Evolutionary conservation across 2,797 vertebrate genomes (phyloP).

Genomic region (Microctenopoma lineatum): DNA sequence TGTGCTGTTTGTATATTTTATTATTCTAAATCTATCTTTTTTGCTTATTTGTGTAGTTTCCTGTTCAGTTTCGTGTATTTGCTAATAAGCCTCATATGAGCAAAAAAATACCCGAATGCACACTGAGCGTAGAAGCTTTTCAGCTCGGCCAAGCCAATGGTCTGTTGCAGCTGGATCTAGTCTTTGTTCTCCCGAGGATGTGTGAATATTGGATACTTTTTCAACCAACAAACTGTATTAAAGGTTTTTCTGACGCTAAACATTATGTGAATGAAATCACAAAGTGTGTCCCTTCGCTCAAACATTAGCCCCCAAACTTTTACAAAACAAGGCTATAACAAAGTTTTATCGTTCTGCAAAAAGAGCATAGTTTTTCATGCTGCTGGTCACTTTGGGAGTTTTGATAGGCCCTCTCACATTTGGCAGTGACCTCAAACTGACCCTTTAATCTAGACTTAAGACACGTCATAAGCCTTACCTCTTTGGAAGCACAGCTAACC

Average conservation of each 20-base stretch:
- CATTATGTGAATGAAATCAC: too few species aligned
- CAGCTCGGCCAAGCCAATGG: not conserved
- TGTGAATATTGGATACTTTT: not conserved
- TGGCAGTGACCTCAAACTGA: conserved; percentile 53
- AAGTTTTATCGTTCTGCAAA: too few species aligned
- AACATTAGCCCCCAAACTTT: too few species aligned
- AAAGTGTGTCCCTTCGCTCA: too few species aligned
- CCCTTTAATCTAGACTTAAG: conserved; percentile 62
- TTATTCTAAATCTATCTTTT: too few species aligned
- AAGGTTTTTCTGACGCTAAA: too few species aligned
- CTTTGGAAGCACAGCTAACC: conserved; percentile 57
- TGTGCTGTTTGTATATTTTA: too few species aligned
- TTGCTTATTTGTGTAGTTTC: too few species aligned
- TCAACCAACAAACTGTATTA: not conserved
- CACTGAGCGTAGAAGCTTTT: not conserved
- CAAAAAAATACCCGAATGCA: not conserved
- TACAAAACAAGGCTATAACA: too few species aligned
- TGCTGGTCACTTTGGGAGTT: conserved; percentile 28
- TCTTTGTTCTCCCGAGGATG: not conserved
- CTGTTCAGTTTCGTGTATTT: too few species aligned
- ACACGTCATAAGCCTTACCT: conserved; percentile 58
- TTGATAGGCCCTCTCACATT: conserved; percentile 50
- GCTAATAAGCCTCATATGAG: not conserved
- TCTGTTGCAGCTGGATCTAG: not conserved
- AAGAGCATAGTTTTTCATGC: not conserved